Evolutionary conservation across 2,797 vertebrate genomes (phyloP).

Genomic region (Apogon talboti): DNA sequence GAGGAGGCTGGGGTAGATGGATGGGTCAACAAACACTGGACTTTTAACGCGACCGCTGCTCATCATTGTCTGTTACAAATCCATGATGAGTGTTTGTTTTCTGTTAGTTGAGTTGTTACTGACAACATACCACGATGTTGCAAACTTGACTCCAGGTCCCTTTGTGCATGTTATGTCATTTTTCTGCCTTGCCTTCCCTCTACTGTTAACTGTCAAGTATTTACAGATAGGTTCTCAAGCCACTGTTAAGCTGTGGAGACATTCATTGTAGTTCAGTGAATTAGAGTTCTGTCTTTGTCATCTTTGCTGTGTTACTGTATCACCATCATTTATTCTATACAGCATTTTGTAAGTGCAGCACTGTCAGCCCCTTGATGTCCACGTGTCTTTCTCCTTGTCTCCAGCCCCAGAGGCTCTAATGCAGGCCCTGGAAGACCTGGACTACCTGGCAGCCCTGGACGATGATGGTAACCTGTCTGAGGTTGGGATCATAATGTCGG

Average conservation of each 20-base stretch:
- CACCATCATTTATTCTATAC: neutral
- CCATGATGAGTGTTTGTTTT: too few relatives aligned
- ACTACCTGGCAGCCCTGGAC: constrained; percentile 94
- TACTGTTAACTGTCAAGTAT: too few relatives aligned
- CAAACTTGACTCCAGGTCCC: too few relatives aligned
- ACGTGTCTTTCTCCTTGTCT: neutral
- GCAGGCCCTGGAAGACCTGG: constrained; percentile 97
- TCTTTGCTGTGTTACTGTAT: neutral
- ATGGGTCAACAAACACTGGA: too few relatives aligned
- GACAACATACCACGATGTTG: too few relatives aligned
- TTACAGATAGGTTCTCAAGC: neutral
- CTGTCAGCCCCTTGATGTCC: neutral
- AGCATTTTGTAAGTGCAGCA: neutral
- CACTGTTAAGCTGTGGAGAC: neutral
- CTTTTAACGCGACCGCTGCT: too few relatives aligned
- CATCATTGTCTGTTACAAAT: too few relatives aligned
- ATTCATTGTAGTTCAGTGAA: neutral
- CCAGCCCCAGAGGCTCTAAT: constrained; percentile 93
- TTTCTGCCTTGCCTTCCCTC: too few relatives aligned
- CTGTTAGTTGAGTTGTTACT: too few relatives aligned
- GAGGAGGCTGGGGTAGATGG: too few relatives aligned
- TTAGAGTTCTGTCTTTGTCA: neutral
- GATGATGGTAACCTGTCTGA: constrained; percentile 94
- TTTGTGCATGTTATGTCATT: too few relatives aligned
- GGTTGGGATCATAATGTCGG: constrained; percentile 95